phyloP scores from a whole-genome alignment of 2,113 vertebrate genomes.

The Passer domesticus region DNA sequence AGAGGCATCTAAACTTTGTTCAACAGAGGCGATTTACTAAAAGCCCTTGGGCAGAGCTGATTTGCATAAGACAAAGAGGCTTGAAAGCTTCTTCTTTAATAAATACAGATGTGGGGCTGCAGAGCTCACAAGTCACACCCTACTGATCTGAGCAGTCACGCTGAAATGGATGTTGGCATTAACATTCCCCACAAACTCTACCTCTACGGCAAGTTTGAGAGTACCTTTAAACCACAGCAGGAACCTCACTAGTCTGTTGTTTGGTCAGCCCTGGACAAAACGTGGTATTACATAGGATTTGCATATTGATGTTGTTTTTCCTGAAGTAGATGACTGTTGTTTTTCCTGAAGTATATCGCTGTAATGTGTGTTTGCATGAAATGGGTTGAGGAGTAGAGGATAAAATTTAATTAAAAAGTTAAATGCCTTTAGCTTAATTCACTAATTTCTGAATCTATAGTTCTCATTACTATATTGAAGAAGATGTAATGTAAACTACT shows the following conservation, averaged over 20 bases:
- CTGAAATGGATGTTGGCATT: neutral
- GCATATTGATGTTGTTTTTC: neutral
- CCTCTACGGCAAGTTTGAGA: neutral
- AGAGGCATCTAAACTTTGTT: constrained; percentile 7
- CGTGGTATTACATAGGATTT: neutral
- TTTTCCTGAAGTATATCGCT: neutral
- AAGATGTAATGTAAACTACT: neutral
- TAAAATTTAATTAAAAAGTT: neutral
- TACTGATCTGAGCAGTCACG: neutral
- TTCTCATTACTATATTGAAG: neutral
- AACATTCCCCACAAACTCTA: neutral
- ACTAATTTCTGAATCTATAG: neutral
- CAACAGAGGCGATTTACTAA: neutral
- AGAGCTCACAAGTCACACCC: neutral
- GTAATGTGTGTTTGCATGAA: neutral
- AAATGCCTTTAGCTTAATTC: neutral
- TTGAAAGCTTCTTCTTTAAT: neutral
- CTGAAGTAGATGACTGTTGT: neutral
- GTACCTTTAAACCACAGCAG: neutral
- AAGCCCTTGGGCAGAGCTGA: neutral
- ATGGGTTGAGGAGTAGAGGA: neutral
- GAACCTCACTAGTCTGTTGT: neutral
- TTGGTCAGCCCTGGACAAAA: neutral
- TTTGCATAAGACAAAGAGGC: constrained; percentile 20
- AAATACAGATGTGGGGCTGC: neutral